Conservation (phyloP, 1,140 invertebrate species). For the Panulirus ornatus region DNA sequence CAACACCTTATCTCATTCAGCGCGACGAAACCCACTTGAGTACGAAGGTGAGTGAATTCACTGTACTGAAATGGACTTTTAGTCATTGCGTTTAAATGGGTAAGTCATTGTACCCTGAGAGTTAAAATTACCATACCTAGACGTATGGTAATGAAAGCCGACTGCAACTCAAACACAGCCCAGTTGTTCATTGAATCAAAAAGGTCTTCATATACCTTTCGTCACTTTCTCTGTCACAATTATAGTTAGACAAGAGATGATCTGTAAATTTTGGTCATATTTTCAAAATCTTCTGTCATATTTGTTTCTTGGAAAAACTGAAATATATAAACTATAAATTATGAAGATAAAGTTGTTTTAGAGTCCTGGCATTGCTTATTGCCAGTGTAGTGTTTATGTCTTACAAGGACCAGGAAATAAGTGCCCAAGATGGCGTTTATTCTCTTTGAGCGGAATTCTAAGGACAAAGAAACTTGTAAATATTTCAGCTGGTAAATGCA, state of each 20-base stretch:
- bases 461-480: not conserved
- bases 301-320: not conserved
- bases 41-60: too few species aligned
- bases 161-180: not conserved
- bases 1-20: too few species aligned
- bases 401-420: not conserved
- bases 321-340: conserved; percentile 11
- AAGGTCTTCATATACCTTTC: not conserved
- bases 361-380: not conserved
- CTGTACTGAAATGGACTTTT: too few species aligned
- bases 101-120: too few species aligned
- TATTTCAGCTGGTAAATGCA: not conserved
- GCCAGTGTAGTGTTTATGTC: not conserved
- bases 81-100: too few species aligned
- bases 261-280: conserved; percentile 41
- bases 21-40: too few species aligned
- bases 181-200: not conserved
- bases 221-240: not conserved
- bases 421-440: not conserved
- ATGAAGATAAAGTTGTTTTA: not conserved
- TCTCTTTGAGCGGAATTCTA: not conserved
- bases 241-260: conserved; percentile 12
- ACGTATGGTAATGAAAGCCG: too few species aligned
- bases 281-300: conserved; percentile 7
- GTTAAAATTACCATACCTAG: too few species aligned